Percentiles rank a stretch among this genome's conserved stretches.
These are phyloP conservation scores for Morus bassanus DNA, from an alignment of 2,797 vertebrate genomes.

Conservation along the genomic window DNA sequence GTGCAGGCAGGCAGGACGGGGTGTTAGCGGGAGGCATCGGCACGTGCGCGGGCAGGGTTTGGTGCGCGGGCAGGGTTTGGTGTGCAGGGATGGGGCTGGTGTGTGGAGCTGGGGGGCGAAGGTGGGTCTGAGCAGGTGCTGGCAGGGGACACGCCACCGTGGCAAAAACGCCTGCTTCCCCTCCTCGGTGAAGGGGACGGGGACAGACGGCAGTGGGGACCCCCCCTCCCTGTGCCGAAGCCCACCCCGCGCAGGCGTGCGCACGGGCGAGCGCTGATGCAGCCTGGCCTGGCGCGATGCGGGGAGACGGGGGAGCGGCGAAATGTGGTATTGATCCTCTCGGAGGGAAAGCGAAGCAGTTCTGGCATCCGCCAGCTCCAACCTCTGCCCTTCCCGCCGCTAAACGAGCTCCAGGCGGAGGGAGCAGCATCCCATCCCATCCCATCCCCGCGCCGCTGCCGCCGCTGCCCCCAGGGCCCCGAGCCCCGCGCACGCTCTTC, in stretches of 20 bases:
- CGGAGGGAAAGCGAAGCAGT: not conserved
- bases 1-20: not conserved
- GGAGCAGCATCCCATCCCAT: not conserved
- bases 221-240: accelerated
- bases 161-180: not conserved
- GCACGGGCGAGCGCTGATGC: accelerated
- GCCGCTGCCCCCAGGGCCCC: not conserved
- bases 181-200: not conserved
- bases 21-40: not conserved
- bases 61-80: not conserved
- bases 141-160: not conserved
- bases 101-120: not conserved
- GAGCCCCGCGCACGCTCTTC: not conserved
- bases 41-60: not conserved
- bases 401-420: slow-evolving; percentile 1
- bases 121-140: not conserved
- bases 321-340: slow-evolving; percentile 3
- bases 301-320: not conserved
- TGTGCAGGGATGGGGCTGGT: not conserved
- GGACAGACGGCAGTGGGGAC: not conserved
- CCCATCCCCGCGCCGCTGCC: not conserved
- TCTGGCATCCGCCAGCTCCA: not conserved
- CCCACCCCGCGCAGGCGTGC: not conserved
- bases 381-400: not conserved
- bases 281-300: not conserved